These are phyloP conservation scores for Maniola hyperantus DNA, from an alignment of 2,888 invertebrate species.

Conservation along the genomic window DNA sequence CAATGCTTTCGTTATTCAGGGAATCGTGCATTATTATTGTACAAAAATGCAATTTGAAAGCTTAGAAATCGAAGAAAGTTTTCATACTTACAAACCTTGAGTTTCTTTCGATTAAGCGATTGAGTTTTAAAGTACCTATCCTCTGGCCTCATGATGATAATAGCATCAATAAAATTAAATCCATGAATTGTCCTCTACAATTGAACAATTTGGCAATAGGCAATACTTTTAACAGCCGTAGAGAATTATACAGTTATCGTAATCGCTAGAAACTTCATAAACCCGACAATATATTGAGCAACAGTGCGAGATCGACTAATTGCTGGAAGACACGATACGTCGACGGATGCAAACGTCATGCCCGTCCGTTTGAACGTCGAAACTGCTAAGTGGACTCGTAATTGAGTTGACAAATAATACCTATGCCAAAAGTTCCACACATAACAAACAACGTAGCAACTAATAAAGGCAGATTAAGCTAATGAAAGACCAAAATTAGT, in stretches of 20 bases:
- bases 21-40: too few relatives aligned
- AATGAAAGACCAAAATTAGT: too few relatives aligned
- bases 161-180: background rate
- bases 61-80: too few relatives aligned
- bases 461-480: too few relatives aligned
- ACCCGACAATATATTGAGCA: constrained; percentile 30
- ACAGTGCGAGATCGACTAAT: constrained; percentile 30
- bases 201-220: constrained; percentile 16
- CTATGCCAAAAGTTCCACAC: background rate
- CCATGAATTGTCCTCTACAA: background rate
- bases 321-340: constrained; percentile 30
- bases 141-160: too few relatives aligned
- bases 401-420: background rate
- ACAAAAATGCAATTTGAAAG: too few relatives aligned
- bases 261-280: constrained; percentile 36
- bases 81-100: too few relatives aligned
- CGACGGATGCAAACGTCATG: constrained; percentile 28
- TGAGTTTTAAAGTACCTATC: too few relatives aligned
- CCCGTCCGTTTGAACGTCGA: constrained; percentile 16
- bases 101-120: too few relatives aligned
- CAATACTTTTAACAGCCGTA: constrained; percentile 26
- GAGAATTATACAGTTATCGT: constrained; percentile 34
- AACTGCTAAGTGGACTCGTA: constrained; percentile 13
- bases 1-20: too few relatives aligned
- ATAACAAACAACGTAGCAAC: too few relatives aligned